Base-by-base conservation (phyloP, 1,140 invertebrate genomes). In the Lycorma delicatula region DNA sequence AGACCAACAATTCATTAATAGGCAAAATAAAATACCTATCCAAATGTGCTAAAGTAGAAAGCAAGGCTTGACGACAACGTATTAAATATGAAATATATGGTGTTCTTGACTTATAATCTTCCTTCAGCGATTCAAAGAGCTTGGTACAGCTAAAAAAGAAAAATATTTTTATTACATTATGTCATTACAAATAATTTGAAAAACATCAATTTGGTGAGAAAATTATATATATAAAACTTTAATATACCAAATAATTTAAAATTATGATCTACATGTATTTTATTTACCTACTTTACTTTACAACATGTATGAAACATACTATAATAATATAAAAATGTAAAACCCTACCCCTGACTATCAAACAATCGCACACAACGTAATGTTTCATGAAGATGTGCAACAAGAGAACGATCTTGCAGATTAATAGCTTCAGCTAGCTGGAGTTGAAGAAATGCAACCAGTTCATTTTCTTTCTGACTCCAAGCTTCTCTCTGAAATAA, bases 401-500 rank as follows among this genome's bases (percentile, higher is more conserved):
- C 84, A 31, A 87, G 73, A 23, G 83, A 81, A 66, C 87, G 80
- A 67, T 94, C 82, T 64, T 90, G 87, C 41, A 92, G 75, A 71
- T 91, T 92, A 27, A 91, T 84, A 44, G 91, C 89, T 73, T 93
- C 91, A 11, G 92, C 90, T 56, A 94, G 72, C 70, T 93, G 88
- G 11, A 89, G 76, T 66, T 86, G 79, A 18, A 93, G 74, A 66
- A 91, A 83, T 13, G 80, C 79, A 29, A 87, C 77, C 16, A 90
- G 68, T 63, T 86, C n/a, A 61, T 81, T 82, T 60, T 84, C 81
- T 66, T 78, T 74, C 63, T 77, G 71, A 4, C 71, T 67, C 73
- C 75, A 75, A 22, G 68, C 62, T 51, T 74, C 71, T 62, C 73
- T 71, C 75, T 77, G 65, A 16, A 65, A 67, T 62, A n/a, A n/a